phyloP scores from a whole-genome alignment of 2,797 vertebrate species.

The Rhabdomys pumilio region DNA sequence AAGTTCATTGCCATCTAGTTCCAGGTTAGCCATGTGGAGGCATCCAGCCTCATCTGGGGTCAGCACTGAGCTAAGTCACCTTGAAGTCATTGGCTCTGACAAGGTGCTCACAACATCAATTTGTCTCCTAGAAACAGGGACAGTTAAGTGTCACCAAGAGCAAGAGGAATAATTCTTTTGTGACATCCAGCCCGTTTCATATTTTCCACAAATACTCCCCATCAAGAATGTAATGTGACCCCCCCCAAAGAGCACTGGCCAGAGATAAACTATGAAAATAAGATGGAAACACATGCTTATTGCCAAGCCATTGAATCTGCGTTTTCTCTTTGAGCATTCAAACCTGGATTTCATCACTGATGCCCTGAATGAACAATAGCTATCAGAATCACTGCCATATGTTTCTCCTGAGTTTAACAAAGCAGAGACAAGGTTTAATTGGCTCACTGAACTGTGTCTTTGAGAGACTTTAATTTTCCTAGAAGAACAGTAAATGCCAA shows the following conservation, averaged over 20 bases:
- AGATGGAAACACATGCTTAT: conserved; percentile 38
- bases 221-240: conserved; percentile 47
- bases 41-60: neutral
- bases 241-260: conserved; percentile 21
- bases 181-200: conserved; percentile 1
- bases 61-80: neutral
- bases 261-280: conserved; percentile 31
- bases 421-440: conserved; percentile 62
- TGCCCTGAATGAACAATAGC: conserved; percentile 61
- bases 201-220: conserved; percentile 59
- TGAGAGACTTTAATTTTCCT: conserved; percentile 72
- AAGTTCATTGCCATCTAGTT: neutral
- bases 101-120: conserved; percentile 14
- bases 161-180: conserved; percentile 19
- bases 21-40: neutral
- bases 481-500: conserved; percentile 72
- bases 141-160: neutral
- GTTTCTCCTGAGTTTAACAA: conserved; percentile 26
- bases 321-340: conserved; percentile 20
- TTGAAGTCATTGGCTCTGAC: conserved; percentile 21
- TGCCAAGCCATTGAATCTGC: neutral
- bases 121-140: conserved; percentile 1
- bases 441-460: conserved; percentile 66
- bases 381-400: conserved; percentile 59
- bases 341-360: conserved; percentile 39